Evolutionary conservation across 2,797 vertebrate genomes (phyloP).

Genomic region (Parauchenoglanis ngamensis): DNA sequence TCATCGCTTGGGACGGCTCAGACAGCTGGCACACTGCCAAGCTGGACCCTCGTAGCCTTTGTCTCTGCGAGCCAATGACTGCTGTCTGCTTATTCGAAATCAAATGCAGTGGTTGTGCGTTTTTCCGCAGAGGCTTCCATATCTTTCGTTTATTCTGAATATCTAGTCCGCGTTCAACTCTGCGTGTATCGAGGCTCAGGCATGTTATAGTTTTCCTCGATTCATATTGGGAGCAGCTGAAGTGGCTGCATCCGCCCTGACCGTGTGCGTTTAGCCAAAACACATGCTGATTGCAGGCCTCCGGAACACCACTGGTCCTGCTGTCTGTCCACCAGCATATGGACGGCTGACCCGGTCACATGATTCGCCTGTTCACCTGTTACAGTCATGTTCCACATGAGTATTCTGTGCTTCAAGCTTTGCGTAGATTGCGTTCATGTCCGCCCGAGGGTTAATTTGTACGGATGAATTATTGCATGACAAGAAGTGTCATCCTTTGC

Average conservation of each 20-base stretch:
- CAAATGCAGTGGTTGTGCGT: background rate
- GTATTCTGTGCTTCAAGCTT: background rate
- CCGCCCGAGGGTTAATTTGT: constrained; percentile 17
- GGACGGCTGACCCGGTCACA: constrained; percentile 34
- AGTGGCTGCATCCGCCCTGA: constrained; percentile 18
- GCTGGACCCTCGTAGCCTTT: background rate
- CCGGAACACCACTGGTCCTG: constrained; percentile 37
- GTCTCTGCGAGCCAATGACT: background rate
- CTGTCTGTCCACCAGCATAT: constrained; percentile 47
- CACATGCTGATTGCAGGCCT: constrained; percentile 50
- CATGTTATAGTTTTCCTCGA: background rate
- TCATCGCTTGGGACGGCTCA: constrained; percentile 6
- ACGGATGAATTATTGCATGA: constrained; percentile 29
- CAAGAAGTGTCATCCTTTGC: background rate
- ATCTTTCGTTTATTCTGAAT: background rate
- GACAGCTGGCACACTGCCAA: constrained; percentile 8
- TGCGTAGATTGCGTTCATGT: background rate
- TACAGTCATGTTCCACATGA: constrained; percentile 38
- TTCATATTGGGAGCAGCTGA: constrained; percentile 32
- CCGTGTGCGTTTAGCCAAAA: constrained; percentile 16
- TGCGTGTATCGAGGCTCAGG: background rate
- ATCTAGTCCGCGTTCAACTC: background rate
- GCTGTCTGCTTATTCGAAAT: background rate
- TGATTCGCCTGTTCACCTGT: constrained; percentile 49
- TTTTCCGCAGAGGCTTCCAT: background rate